Evolutionary conservation across 2,888 invertebrate species (phyloP), one percentile per base, ranked within the genome.

Genomic region (Brenthis hecate): DNA sequence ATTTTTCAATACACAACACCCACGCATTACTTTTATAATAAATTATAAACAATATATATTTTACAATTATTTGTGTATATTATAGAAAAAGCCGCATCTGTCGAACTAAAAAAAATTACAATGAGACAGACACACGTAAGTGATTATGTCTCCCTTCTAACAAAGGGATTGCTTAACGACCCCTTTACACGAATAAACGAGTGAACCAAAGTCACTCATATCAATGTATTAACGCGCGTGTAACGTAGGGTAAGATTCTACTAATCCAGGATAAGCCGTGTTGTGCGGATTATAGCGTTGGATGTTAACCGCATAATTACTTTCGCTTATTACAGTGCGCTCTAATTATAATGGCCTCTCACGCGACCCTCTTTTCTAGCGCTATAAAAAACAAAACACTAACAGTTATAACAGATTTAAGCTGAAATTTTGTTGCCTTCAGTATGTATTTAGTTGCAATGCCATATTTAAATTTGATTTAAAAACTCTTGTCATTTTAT

Each of bases 181-280:
- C 87, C 87, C 87, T 89, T 88, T 86, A 88, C 85, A 85, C 84
- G 84, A 84, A 89, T 89, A 88, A 91, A 87, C 85, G 86, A 86
- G 86, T 85, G 82, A 84, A 86, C 84, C 80, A 79, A 82, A 87
- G 84, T 85, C 83, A 82, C 88, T 88, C 88, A 86, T 88, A 89
- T 91, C 87, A 91, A 91, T 87, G 90, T 89, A 91, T 89, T 92
- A 90, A 90, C 89, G 88, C 89, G 88, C 87, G 79, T 76, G 77
- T 80, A 80, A 83, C 82, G 83, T 81, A 85, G 82, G 80, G 81
- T 79, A 84, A 84, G 85, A 90, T 86, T 87, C 86, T 81, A 85
- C 80, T 90, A 89, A 92, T 90, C 89, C 87, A 76, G 81, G 80
- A 82, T 81, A 82, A 85, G 84, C 83, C 81, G 83, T 85, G 85